Evolutionary conservation across 2,888 invertebrate genomes (phyloP).

Genomic region (Atethmia centrago): DNA sequence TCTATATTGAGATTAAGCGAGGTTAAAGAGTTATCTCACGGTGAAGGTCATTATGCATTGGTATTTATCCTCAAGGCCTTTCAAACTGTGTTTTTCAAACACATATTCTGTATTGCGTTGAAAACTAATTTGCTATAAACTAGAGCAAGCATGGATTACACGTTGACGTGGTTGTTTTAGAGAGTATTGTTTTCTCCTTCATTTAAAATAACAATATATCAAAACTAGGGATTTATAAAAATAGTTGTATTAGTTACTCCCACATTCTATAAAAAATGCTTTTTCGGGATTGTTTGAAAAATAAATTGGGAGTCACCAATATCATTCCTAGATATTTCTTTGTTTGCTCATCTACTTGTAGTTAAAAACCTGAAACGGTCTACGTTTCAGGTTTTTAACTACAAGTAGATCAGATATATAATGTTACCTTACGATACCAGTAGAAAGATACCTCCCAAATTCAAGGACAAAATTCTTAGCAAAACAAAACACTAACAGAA

Average conservation of each 20-base stretch:
- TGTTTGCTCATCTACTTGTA: not conserved
- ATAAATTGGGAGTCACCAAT: not conserved
- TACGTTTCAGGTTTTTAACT: no score
- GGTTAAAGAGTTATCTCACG: constrained; percentile 23
- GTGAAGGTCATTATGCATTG: constrained; percentile 4
- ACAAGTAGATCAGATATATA: no score
- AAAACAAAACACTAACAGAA: constrained; percentile 34
- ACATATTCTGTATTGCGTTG: constrained; percentile 31
- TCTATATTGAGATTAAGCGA: constrained; percentile 3
- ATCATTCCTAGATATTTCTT: not conserved
- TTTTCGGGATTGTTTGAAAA: not conserved
- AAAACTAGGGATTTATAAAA: not conserved
- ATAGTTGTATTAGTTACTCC: not conserved
- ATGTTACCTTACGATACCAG: not conserved
- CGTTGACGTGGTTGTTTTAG: not conserved
- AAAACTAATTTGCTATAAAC: constrained; percentile 26
- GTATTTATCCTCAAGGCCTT: constrained; percentile 17
- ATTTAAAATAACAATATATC: not conserved
- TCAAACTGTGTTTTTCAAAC: constrained; percentile 23
- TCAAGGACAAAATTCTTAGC: not conserved
- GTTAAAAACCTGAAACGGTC: not conserved
- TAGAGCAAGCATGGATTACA: constrained; percentile 15
- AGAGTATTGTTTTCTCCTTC: constrained; percentile 4
- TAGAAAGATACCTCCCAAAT: not conserved
- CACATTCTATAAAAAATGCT: not conserved